Percentiles rank a stretch among this genome's conserved stretches.
Evolutionary conservation across 2,113 vertebrate genomes (phyloP).

Genomic region (Prionailurus bengalensis): DNA sequence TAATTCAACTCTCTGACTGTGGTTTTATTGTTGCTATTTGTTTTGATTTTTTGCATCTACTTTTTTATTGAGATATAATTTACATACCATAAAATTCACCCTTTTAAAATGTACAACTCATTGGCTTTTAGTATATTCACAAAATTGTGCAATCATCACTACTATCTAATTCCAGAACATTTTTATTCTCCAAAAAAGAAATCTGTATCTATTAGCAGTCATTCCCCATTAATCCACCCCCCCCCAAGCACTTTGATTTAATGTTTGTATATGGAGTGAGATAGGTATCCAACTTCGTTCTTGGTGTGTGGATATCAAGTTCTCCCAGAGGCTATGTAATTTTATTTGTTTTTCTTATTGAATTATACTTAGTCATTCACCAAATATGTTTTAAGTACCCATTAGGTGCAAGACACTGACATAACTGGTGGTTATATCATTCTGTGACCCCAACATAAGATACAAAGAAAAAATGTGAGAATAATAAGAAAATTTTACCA

Average conservation of each 20-base stretch:
- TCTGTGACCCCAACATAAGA: not conserved
- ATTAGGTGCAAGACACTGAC: not conserved
- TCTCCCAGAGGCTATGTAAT: not conserved
- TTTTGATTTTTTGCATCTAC: not conserved
- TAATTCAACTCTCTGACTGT: not conserved
- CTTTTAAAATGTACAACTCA: not conserved
- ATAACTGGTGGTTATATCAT: not conserved
- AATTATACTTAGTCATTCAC: not conserved
- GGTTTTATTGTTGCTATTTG: not conserved
- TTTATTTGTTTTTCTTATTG: not conserved
- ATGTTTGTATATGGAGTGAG: not conserved
- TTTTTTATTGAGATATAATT: constrained; percentile 37
- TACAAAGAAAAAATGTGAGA: not conserved
- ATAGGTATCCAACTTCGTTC: not conserved
- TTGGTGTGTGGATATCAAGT: not conserved
- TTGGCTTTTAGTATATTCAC: not conserved
- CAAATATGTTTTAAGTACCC: constrained; percentile 12
- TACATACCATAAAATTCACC: constrained; percentile 40
- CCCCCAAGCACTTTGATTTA: not conserved
- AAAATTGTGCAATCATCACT: not conserved
- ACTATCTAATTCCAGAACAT: constrained; percentile 13
- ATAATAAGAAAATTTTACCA: not conserved
- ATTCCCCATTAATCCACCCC: not conserved
- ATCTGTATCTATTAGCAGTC: not conserved
- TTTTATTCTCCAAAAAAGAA: constrained; percentile 23